These are phyloP conservation scores for Pachymerium ferrugineum DNA, from an alignment of 2,888 invertebrate genomes.

Conservation along the genomic window DNA sequence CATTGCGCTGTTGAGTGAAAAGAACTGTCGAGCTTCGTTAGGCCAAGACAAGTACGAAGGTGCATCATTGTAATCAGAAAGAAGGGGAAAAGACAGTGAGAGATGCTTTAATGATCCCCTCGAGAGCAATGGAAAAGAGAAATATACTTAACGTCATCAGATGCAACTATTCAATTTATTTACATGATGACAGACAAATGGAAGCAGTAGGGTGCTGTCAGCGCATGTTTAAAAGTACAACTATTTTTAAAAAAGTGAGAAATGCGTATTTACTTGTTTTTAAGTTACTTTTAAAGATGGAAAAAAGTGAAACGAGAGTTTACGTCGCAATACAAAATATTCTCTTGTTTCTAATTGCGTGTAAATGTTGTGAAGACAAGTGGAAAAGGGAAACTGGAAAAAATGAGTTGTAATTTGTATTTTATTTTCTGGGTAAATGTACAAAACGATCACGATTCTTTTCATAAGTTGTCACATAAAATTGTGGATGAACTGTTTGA, in stretches of 20 bases:
- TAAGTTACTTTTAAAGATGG: too few relatives aligned
- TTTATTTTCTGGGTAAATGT: too few relatives aligned
- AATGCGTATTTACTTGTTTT: too few relatives aligned
- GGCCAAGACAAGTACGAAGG: not conserved
- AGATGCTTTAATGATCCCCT: conserved; percentile 23
- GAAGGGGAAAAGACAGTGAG: not conserved
- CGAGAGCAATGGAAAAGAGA: conserved; percentile 1
- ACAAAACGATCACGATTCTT: too few relatives aligned
- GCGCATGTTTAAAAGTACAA: too few relatives aligned
- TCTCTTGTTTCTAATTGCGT: not conserved
- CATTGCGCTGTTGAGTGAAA: conserved; percentile 1
- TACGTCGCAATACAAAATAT: not conserved
- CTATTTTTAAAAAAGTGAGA: too few relatives aligned
- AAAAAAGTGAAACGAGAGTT: not conserved
- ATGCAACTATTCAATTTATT: not conserved
- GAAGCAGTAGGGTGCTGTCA: not conserved
- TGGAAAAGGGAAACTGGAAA: not conserved
- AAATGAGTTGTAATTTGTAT: too few relatives aligned
- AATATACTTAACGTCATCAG: not conserved
- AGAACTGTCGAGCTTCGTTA: conserved; percentile 25
- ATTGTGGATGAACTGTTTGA: too few relatives aligned
- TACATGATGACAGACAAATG: not conserved
- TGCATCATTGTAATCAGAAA: conserved; percentile 7
- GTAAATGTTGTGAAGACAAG: conserved; percentile 7
- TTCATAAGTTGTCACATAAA: too few relatives aligned